These are phyloP conservation scores for Poeciliopsis prolifica DNA, from an alignment of 2,113 vertebrate species.

Conservation along the genomic window DNA sequence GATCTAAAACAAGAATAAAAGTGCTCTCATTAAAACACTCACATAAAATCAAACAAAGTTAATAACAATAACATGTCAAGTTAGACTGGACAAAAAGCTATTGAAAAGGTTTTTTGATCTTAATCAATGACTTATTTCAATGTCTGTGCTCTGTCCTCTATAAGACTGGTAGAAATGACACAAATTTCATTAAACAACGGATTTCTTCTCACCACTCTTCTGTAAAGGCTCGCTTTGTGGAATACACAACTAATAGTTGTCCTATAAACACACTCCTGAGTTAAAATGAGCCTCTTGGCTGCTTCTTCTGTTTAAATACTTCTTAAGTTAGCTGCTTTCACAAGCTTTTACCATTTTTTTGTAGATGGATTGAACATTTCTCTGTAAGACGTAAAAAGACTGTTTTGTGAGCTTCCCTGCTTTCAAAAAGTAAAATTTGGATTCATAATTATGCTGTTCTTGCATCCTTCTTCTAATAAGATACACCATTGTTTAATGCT, in stretches of 20 bases:
- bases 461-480: background rate
- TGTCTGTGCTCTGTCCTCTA: background rate
- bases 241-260: background rate
- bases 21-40: too few species aligned
- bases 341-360: background rate
- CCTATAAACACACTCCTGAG: background rate
- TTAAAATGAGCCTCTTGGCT: background rate
- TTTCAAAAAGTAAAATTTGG: too few species aligned
- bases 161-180: background rate
- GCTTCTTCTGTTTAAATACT: background rate
- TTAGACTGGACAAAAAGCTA: too few species aligned
- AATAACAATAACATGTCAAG: too few species aligned
- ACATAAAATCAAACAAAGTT: too few species aligned
- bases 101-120: too few species aligned
- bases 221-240: background rate
- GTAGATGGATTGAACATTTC: background rate
- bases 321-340: background rate
- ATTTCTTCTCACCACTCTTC: background rate
- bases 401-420: background rate
- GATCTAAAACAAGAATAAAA: too few species aligned
- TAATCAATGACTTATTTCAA: too few species aligned
- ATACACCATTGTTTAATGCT: background rate
- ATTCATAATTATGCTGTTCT: background rate
- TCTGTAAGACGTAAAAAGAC: background rate
- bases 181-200: background rate